phyloP scores from a whole-genome alignment of 1,140 invertebrate species.

The Pogonognathellus flavescens region DNA sequence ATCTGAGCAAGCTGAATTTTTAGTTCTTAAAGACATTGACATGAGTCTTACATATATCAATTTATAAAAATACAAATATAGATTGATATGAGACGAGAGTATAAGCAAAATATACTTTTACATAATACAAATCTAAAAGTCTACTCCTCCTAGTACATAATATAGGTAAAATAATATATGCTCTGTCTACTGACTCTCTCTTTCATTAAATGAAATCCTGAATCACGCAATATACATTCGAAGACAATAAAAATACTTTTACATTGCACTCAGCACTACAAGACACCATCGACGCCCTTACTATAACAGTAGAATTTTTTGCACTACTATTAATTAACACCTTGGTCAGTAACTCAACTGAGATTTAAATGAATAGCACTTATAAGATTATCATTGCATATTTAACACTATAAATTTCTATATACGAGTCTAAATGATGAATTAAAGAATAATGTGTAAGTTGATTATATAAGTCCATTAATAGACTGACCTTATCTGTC shows the following conservation, averaged over 20 bases:
- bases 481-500: constrained; percentile 31
- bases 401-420: too few species aligned
- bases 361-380: not conserved
- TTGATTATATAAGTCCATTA: not conserved
- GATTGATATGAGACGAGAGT: too few species aligned
- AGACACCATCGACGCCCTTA: constrained; percentile 33
- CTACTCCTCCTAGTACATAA: not conserved
- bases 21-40: too few species aligned
- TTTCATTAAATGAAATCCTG: constrained; percentile 32
- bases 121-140: not conserved
- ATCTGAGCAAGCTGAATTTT: too few species aligned
- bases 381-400: too few species aligned
- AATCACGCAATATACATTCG: constrained; percentile 26
- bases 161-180: not conserved
- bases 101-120: not conserved
- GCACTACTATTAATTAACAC: constrained; percentile 25
- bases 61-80: too few species aligned
- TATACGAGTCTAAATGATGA: too few species aligned
- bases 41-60: too few species aligned
- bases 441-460: not conserved
- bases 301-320: not conserved
- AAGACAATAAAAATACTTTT: not conserved
- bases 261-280: constrained; percentile 12
- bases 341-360: constrained; percentile 23
- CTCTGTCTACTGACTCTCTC: constrained; percentile 31